Conservation (phyloP, 2,797 vertebrate genomes). For the Australoheros facetus region DNA sequence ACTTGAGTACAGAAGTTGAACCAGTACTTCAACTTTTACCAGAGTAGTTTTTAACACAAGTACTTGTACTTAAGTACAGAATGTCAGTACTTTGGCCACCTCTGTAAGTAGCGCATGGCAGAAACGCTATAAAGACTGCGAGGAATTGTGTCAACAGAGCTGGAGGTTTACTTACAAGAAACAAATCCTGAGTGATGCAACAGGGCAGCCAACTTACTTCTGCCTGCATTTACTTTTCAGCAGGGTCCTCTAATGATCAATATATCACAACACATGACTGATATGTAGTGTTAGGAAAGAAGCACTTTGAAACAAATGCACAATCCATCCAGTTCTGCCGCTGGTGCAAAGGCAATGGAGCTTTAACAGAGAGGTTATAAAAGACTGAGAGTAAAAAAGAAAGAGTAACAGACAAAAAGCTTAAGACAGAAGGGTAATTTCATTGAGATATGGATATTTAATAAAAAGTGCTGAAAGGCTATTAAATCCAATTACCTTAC, state of each 20-base stretch:
- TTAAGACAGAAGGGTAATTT: conserved; percentile 22
- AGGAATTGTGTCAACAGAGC: no score
- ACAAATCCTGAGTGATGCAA: neutral
- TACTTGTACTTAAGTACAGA: no score
- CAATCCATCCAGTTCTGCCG: neutral
- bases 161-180: no score
- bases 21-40: no score
- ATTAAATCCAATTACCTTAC: conserved; percentile 41
- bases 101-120: neutral
- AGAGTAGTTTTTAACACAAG: no score
- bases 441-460: conserved; percentile 46
- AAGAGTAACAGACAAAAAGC: neutral
- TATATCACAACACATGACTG: neutral
- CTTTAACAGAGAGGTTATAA: neutral
- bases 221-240: neutral
- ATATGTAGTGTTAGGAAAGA: neutral
- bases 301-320: neutral
- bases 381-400: neutral
- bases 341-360: neutral
- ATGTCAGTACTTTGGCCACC: no score
- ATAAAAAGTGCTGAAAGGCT: conserved; percentile 39
- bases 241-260: neutral
- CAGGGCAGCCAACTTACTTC: neutral
- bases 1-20: no score
- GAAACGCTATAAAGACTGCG: neutral